Evolutionary conservation across 2,888 invertebrate species (phyloP).

Genomic region (Furcula furcula): DNA sequence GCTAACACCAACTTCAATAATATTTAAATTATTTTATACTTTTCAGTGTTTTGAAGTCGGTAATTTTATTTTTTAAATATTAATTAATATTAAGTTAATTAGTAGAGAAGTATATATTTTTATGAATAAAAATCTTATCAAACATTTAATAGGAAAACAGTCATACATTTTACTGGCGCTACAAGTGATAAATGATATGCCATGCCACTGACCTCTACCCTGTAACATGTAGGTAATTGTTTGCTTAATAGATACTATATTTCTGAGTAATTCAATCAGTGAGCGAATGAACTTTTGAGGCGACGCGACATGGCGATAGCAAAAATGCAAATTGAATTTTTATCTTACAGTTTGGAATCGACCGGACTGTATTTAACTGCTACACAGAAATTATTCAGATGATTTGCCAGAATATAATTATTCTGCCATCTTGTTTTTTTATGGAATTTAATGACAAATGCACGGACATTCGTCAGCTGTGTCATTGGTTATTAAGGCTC

Average conservation of each 20-base stretch:
- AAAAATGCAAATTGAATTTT: slow-evolving; percentile 17
- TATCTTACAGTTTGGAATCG: slow-evolving; percentile 1
- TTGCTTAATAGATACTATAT: slow-evolving; percentile 19
- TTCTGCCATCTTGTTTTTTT: no score
- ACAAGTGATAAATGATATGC: slow-evolving; percentile 22
- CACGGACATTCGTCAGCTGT: no score
- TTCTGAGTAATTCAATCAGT: slow-evolving; percentile 27
- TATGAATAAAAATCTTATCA: no score
- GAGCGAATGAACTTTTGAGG: slow-evolving; percentile 8
- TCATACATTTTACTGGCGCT: background rate
- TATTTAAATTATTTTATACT: no score
- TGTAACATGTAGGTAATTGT: slow-evolving; percentile 20
- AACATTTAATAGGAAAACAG: background rate
- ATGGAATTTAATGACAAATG: no score
- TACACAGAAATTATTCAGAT: background rate
- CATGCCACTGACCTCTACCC: slow-evolving; percentile 27
- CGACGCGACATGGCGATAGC: slow-evolving; percentile 9
- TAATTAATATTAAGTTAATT: no score
- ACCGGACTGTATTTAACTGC: background rate
- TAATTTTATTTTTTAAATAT: no score
- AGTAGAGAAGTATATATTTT: no score
- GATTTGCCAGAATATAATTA: no score
- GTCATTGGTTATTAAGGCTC: no score
- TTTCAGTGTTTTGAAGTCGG: no score
- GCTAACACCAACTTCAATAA: no score